phyloP scores from a whole-genome alignment of 2,888 invertebrate species.

The Eugnorisma glareosa region DNA sequence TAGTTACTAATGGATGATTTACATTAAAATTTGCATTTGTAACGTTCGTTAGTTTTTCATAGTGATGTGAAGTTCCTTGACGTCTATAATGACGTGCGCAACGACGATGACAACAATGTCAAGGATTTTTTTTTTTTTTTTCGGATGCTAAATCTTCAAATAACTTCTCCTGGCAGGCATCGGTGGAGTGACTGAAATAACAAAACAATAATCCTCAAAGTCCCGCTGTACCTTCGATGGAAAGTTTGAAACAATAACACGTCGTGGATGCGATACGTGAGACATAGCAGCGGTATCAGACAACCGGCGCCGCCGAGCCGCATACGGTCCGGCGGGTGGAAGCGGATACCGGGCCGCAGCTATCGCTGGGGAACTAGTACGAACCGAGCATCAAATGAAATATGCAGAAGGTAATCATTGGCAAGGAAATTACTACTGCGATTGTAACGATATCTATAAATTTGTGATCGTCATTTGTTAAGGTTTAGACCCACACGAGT shows the following conservation, averaged over 20 bases:
- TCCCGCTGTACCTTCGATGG: background rate
- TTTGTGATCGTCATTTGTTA: background rate
- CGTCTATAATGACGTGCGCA: too few relatives aligned
- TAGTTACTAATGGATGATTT: background rate
- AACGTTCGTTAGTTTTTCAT: background rate
- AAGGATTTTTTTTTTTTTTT: too few relatives aligned
- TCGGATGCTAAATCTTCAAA: too few relatives aligned
- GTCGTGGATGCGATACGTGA: background rate
- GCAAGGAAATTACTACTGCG: background rate
- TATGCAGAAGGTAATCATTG: background rate
- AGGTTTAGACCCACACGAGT: background rate
- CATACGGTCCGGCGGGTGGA: background rate
- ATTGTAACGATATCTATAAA: background rate
- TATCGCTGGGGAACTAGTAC: background rate
- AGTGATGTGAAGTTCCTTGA: background rate
- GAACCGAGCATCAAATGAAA: background rate
- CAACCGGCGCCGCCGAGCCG: background rate
- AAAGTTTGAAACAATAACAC: constrained; percentile 24
- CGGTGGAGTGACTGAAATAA: background rate
- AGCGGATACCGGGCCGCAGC: background rate
- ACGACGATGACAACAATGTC: too few relatives aligned
- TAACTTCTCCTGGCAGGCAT: too few relatives aligned
- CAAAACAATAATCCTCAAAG: background rate
- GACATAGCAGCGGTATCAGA: constrained; percentile 8
- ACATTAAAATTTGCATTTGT: background rate